Percentiles rank a stretch among this genome's conserved stretches.
Evolutionary conservation across 2,888 invertebrate genomes (phyloP).

Genomic region (Limenitis camilla): DNA sequence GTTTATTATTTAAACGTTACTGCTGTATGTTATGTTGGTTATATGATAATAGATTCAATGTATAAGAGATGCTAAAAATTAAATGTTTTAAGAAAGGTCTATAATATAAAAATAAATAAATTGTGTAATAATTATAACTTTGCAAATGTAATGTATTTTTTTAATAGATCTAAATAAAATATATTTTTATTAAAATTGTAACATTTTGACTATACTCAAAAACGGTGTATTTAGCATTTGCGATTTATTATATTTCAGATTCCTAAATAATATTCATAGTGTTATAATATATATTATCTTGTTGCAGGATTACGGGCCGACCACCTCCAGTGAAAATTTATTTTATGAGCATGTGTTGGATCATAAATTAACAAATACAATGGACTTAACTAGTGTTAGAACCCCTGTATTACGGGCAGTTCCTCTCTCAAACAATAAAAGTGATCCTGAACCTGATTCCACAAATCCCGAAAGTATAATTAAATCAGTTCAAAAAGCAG

Average conservation of each 20-base stretch:
- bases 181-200: no score
- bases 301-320: slow-evolving; percentile 72
- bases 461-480: slow-evolving; percentile 66
- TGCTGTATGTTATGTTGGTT: slow-evolving; percentile 35
- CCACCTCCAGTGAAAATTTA: slow-evolving; percentile 71
- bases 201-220: no score
- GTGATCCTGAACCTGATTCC: slow-evolving; percentile 66
- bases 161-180: no score
- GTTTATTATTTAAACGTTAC: slow-evolving; percentile 21
- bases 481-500: slow-evolving; percentile 50
- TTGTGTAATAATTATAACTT: no score
- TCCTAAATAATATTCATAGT: no score
- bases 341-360: slow-evolving; percentile 60
- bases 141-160: no score
- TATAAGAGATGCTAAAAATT: slow-evolving; percentile 15
- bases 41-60: slow-evolving; percentile 38
- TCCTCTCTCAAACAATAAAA: slow-evolving; percentile 51
- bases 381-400: slow-evolving; percentile 64
- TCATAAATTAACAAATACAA: slow-evolving; percentile 64
- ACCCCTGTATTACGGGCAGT: slow-evolving; percentile 63
- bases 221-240: slow-evolving; percentile 10
- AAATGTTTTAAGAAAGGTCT: neutral
- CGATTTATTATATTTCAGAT: slow-evolving; percentile 16
- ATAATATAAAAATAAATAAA: no score
- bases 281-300: slow-evolving; percentile 27